phyloP scores from a whole-genome alignment of 1,140 invertebrate genomes.

The Coptotermes formosanus region DNA sequence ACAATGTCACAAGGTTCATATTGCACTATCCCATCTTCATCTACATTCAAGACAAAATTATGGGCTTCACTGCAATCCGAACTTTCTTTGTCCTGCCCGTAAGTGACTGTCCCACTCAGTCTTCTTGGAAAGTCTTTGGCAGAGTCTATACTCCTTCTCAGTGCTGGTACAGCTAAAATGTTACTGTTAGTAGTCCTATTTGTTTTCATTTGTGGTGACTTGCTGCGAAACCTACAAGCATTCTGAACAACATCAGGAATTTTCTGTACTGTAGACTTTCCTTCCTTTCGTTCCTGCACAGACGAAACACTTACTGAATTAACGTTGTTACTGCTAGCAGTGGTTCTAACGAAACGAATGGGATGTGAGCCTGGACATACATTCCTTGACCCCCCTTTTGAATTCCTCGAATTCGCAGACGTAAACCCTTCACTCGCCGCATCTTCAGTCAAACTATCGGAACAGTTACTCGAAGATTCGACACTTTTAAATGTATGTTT shows the following conservation, averaged over 20 bases:
- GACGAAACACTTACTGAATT: not conserved
- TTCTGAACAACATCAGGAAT: constrained; percentile 10
- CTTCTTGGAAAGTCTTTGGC: not conserved
- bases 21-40: not conserved
- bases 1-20: not conserved
- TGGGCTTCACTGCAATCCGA: not conserved
- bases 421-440: constrained; percentile 19
- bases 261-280: not conserved
- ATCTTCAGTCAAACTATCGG: not conserved
- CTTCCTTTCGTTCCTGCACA: not conserved
- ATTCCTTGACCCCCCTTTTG: not conserved
- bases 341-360: constrained; percentile 24
- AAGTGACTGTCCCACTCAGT: not conserved
- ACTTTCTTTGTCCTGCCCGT: not conserved
- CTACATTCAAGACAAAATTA: not conserved
- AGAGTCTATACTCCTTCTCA: not conserved
- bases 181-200: not conserved
- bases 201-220: no score
- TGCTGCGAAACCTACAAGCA: not conserved
- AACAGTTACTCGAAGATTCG: constrained; percentile 19
- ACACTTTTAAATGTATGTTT: constrained; percentile 28
- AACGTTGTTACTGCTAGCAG: not conserved
- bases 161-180: not conserved
- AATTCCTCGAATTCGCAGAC: not conserved
- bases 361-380: constrained; percentile 12